Conservation (phyloP, 2,113 vertebrate genomes). For the Natator depressus region DNA sequence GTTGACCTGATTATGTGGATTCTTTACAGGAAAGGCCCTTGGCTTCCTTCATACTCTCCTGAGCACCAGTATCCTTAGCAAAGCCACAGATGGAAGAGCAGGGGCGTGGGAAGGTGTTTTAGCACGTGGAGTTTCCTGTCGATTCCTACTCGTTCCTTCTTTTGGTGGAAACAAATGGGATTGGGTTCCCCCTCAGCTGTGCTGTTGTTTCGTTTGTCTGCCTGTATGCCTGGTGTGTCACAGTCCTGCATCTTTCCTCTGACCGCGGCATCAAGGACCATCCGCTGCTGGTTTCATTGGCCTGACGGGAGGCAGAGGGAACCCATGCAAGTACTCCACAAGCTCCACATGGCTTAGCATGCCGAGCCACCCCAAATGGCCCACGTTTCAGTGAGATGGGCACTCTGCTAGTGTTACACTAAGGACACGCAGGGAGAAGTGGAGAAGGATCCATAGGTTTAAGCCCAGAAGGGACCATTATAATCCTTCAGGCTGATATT, state of each 20-base stretch:
- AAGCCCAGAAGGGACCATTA: not conserved
- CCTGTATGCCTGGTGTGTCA: too few relatives aligned
- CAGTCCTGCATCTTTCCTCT: not conserved
- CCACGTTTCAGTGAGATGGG: not conserved
- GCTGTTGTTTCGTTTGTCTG: not conserved
- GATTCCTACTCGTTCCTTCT: not conserved
- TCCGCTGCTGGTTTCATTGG: not conserved
- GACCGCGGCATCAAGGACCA: not conserved
- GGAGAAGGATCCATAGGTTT: not conserved
- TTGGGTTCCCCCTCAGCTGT: too few relatives aligned
- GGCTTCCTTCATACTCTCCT: not conserved
- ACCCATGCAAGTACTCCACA: not conserved
- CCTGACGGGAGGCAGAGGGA: not conserved
- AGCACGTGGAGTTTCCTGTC: not conserved
- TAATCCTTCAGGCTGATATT: not conserved
- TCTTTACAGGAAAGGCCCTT: too few relatives aligned
- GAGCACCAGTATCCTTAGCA: not conserved
- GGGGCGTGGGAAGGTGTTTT: not conserved
- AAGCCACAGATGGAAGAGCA: not conserved
- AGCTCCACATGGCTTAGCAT: not conserved
- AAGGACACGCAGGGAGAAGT: not conserved
- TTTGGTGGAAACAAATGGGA: not conserved
- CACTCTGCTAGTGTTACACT: not conserved
- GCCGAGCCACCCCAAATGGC: not conserved
- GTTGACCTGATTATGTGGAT: not conserved